phyloP scores from a whole-genome alignment of 2,797 vertebrate genomes.

The Lepilemur septentrionalis region DNA sequence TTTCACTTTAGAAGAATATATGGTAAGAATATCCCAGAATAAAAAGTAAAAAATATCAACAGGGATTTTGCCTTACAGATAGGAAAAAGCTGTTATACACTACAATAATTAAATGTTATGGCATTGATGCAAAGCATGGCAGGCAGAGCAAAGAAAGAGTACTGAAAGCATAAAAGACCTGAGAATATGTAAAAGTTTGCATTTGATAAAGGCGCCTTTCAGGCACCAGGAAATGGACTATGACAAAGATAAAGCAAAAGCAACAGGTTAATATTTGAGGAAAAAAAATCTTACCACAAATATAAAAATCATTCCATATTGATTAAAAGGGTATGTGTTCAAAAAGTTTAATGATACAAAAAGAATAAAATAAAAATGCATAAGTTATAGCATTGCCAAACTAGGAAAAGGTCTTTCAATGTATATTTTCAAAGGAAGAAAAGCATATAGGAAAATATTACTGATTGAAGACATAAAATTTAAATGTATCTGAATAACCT shows the following conservation, averaged over 20 bases:
- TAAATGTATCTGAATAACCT: neutral
- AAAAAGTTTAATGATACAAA: neutral
- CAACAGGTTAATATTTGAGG: neutral
- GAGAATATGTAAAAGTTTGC: neutral
- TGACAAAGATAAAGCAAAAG: neutral
- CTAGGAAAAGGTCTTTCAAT: neutral
- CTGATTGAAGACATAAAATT: neutral
- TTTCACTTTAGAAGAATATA: neutral
- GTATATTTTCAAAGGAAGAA: neutral
- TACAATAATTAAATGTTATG: neutral
- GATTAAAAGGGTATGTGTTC: neutral
- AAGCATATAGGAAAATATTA: neutral
- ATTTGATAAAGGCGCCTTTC: neutral
- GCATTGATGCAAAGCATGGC: neutral
- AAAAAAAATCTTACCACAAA: neutral
- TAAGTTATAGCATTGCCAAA: neutral
- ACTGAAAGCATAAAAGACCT: neutral
- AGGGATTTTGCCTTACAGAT: neutral
- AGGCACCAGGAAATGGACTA: neutral
- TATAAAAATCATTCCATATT: neutral
- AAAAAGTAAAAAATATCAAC: neutral
- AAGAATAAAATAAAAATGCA: neutral
- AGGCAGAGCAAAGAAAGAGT: neutral
- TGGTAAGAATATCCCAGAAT: neutral
- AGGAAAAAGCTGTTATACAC: neutral